Percentiles rank a stretch among this genome's conserved stretches.
Evolutionary conservation across 2,888 invertebrate genomes (phyloP).

Genomic region (Gryllus longicercus): DNA sequence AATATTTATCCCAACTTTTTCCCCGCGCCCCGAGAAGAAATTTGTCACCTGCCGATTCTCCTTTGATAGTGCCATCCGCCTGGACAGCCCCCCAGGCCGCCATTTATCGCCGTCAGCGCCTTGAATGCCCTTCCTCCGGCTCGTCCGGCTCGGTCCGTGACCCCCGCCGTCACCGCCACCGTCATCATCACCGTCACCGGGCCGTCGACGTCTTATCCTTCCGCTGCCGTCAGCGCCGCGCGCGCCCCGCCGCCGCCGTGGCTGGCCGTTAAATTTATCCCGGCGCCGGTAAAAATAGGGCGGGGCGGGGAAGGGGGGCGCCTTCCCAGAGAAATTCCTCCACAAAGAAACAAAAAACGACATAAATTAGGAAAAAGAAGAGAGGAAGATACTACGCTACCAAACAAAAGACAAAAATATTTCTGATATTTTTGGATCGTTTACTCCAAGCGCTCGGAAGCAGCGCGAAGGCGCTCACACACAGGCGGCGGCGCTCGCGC

Average conservation of each 20-base stretch:
- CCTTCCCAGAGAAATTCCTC: slow-evolving; percentile 17
- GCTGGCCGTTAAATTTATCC: slow-evolving; percentile 2
- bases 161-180: not conserved
- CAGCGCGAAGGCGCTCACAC: no score
- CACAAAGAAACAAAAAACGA: slow-evolving; percentile 17
- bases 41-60: no score
- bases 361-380: slow-evolving; percentile 17
- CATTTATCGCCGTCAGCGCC: no score
- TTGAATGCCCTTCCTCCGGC: not conserved
- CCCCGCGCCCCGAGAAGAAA: no score
- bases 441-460: not conserved
- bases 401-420: slow-evolving; percentile 17
- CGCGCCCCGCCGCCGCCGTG: not conserved
- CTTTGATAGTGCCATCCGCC: no score
- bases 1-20: no score
- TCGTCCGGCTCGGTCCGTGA: not conserved
- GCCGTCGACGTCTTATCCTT: not conserved
- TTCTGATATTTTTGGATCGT: not conserved
- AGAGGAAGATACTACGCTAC: not conserved
- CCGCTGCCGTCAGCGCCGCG: not conserved
- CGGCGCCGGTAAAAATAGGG: slow-evolving; percentile 9
- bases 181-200: not conserved
- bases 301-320: not conserved
- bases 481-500: no score
- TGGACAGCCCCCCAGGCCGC: no score